Base-by-base conservation (phyloP, 2,797 vertebrate species). In the Pangasius mekongensis region DNA sequence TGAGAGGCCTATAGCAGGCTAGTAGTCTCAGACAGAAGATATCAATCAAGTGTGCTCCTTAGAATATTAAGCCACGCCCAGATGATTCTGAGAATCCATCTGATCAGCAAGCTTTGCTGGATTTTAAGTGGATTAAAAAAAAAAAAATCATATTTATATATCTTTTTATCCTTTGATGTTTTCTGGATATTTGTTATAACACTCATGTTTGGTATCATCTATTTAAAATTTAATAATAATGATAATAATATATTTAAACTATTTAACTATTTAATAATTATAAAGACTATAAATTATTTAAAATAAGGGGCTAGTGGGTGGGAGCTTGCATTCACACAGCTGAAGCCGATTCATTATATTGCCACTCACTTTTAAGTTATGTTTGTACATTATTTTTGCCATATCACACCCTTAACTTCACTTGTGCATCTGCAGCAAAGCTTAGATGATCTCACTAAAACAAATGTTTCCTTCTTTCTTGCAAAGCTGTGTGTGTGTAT, bases 381-480 rank as follows among this genome's bases (percentile, higher is more conserved):
- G 52, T 54, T 54, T 54, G 49, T 52, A 54, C 52, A 54, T 54
- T 54, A 54, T 54, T 62, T 27, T 81, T 39, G 1, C 18, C 13
- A 14, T 14, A 60, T 82, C 56, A 39, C 76, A 56, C 30, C 77
- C 77, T 27, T 27, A 62, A 82, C 36, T 49, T 49, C 14, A 47
- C 39, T n/a, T 49, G 60, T 18, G 39, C 39, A 49, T 64, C 39
- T 47, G 60, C 24, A 47, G 80, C 54, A 81, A 39, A 81, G 36
- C 13, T 47, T 14, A 83, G 24, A 83, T 47, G 58, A 83, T 27
- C 39, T 83, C 80, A 83, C 64, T 60, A 64, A 62, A 83, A 83
- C 27, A 62, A 62, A 43, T 64, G 22, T 47, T 30, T 66, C 60
- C 7, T 83, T 66, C 39, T 62, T 10, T 66, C 39, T 62, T 43